phyloP scores from a whole-genome alignment of 1,140 invertebrate genomes.

The Aphelenchoides besseyi region DNA sequence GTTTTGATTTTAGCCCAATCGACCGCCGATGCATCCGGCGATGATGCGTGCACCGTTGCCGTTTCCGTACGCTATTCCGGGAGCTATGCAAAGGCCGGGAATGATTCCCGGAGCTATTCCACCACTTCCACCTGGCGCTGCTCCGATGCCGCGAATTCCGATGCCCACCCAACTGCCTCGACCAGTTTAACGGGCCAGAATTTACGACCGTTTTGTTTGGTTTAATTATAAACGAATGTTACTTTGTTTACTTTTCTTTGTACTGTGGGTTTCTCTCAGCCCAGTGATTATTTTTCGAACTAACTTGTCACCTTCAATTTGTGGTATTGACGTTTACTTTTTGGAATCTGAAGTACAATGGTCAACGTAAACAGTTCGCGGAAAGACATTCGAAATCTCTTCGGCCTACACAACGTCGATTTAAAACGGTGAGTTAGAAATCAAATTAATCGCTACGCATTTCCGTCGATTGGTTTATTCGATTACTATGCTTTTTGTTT shows the following conservation, averaged over 20 bases:
- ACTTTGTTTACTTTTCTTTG: no score
- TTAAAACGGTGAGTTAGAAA: background rate
- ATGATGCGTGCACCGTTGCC: conserved; percentile 26
- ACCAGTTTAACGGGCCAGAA: background rate
- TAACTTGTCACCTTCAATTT: no score
- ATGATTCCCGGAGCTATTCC: conserved; percentile 23
- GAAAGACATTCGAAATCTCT: conserved; percentile 12
- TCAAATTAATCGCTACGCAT: background rate
- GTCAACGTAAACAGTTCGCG: conserved; percentile 9
- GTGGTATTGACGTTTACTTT: no score
- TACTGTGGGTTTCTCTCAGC: no score
- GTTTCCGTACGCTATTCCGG: conserved; percentile 23
- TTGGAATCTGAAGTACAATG: no score
- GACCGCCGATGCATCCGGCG: conserved; percentile 22
- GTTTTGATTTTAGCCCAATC: conserved; percentile 2
- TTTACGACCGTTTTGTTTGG: conserved; percentile 1
- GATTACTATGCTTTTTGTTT: no score
- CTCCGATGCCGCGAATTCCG: no score
- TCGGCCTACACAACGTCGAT: conserved; percentile 18
- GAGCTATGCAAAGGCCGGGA: conserved; percentile 27
- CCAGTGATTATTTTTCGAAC: no score
- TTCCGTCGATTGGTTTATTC: conserved; percentile 9
- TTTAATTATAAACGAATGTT: background rate
- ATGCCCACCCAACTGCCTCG: conserved; percentile 4
- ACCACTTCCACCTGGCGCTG: background rate